Evolutionary conservation across 2,888 invertebrate species (phyloP).

Genomic region (Drosophila colorata): DNA sequence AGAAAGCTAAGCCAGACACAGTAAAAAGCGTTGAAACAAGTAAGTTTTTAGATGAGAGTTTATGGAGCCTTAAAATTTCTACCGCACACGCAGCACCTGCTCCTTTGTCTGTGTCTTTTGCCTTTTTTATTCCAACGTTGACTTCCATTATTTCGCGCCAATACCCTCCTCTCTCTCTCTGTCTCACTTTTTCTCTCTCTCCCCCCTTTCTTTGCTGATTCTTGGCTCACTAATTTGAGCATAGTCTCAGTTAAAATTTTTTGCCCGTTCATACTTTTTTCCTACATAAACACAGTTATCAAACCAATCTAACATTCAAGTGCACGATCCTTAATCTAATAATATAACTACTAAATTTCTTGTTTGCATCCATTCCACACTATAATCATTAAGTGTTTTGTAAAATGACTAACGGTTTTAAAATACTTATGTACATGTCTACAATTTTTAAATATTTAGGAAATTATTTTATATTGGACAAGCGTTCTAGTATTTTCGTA

Average conservation of each 20-base stretch:
- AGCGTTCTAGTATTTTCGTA: slow-evolving; percentile 32
- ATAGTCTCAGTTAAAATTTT: slow-evolving; percentile 9
- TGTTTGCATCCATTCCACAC: slow-evolving; percentile 31
- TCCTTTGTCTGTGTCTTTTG: slow-evolving; percentile 63
- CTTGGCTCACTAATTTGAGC: slow-evolving; percentile 32
- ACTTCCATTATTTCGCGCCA: slow-evolving; percentile 50
- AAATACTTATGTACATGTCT: slow-evolving; percentile 28
- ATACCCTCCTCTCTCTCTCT: slow-evolving; percentile 36
- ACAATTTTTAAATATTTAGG: slow-evolving; percentile 29
- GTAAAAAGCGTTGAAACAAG: slow-evolving; percentile 82
- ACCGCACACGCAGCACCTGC: slow-evolving; percentile 58
- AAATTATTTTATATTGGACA: slow-evolving; percentile 36
- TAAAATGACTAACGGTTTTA: slow-evolving; percentile 39
- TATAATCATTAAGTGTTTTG: slow-evolving; percentile 10
- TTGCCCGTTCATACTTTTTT: slow-evolving; percentile 10
- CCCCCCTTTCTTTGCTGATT: slow-evolving; percentile 18
- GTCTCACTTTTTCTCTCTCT: slow-evolving; percentile 22
- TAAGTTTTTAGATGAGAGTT: slow-evolving; percentile 83
- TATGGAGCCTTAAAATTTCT: slow-evolving; percentile 57
- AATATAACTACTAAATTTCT: slow-evolving; percentile 22
- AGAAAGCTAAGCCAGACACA: slow-evolving; percentile 83
- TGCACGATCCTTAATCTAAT: slow-evolving; percentile 33
- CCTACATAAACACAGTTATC: slow-evolving; percentile 25
- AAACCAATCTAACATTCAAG: slow-evolving; percentile 15
- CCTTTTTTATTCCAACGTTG: slow-evolving; percentile 66